Evolutionary conservation across 2,888 invertebrate genomes (phyloP), one percentile per base, ranked within the genome.

Genomic region (Philopedon plagiatum): DNA sequence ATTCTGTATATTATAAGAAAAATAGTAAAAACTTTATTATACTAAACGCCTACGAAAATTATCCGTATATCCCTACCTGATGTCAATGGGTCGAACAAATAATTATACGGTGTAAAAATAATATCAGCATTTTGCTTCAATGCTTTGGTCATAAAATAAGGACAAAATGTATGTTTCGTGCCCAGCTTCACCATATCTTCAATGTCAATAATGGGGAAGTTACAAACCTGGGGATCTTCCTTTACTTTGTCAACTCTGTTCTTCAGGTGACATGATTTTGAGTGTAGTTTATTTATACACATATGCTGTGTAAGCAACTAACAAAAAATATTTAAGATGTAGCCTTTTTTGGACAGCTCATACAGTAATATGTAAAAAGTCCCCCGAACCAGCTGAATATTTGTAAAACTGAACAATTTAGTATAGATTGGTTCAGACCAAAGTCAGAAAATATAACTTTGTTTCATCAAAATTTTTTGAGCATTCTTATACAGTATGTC

Each of bases 51-150:
- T n/a, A n/a, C n/a, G n/a, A n/a, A n/a, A n/a, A n/a, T n/a, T n/a
- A n/a, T n/a, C n/a, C n/a, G n/a, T n/a, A n/a, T n/a, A n/a, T n/a
- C n/a, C n/a, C n/a, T n/a, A n/a, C n/a, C 93, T 63, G 97, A 89
- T 0, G 94, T n/a, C n/a, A 93, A 93, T 0, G 96, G 93, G 87
- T 99, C 99, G 37, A 99, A 86, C 41, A 99, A 87, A 85, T 99
- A 99, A 87, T 99, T 99, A 83, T 99, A 99, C 0, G 99, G 99
- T 92, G 99, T 94, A 81, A 99, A 98, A 69, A 97, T 91, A 63
- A 99, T 94, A 84, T 99, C 98, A 15, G 98, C 96, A 78, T 90
- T 91, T 80, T 93, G 90, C 75, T 94, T 93, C 44, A 97, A 84
- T 83, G 97, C 95, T 80, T 93, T 93, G 0, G 97, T 91, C 82